Percentiles rank a stretch among this genome's conserved stretches.
These are phyloP conservation scores for Drosophila monieri DNA, from an alignment of 2,888 invertebrate species.

Conservation along the genomic window DNA sequence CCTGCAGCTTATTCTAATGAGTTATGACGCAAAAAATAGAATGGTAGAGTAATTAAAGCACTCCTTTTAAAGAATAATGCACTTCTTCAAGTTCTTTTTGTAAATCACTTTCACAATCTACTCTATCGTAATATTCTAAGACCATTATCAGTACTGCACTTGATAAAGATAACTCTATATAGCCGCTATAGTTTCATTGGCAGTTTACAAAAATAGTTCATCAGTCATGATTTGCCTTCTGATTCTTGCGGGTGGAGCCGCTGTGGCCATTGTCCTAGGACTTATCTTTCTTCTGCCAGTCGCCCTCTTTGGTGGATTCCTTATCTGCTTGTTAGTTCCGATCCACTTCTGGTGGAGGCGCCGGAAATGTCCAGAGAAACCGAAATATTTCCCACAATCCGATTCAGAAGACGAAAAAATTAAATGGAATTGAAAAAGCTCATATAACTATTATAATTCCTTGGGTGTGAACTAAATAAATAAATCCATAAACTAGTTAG, in stretches of 20 bases:
- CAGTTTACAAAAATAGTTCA: not conserved
- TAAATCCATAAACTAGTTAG: not conserved
- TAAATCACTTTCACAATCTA: not conserved
- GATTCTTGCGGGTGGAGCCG: not conserved
- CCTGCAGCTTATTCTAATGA: constrained; percentile 13
- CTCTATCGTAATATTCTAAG: not conserved
- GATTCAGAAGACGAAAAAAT: not conserved
- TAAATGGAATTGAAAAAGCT: too few relatives aligned
- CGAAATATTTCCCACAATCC: not conserved
- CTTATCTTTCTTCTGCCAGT: not conserved
- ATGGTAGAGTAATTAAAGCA: too few relatives aligned
- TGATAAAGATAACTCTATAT: too few relatives aligned
- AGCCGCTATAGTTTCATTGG: not conserved
- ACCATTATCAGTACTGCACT: not conserved
- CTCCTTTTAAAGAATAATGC: too few relatives aligned
- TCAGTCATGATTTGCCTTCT: not conserved
- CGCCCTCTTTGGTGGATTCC: not conserved
- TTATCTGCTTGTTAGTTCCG: not conserved
- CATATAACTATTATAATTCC: not conserved
- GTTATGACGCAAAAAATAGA: not conserved
- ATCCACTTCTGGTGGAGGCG: not conserved
- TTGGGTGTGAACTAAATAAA: not conserved
- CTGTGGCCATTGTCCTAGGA: not conserved
- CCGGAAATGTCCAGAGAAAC: not conserved
- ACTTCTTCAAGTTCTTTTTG: not conserved